Base-by-base conservation (phyloP, 1,140 invertebrate species). In the Luehdorfia chinensis region DNA sequence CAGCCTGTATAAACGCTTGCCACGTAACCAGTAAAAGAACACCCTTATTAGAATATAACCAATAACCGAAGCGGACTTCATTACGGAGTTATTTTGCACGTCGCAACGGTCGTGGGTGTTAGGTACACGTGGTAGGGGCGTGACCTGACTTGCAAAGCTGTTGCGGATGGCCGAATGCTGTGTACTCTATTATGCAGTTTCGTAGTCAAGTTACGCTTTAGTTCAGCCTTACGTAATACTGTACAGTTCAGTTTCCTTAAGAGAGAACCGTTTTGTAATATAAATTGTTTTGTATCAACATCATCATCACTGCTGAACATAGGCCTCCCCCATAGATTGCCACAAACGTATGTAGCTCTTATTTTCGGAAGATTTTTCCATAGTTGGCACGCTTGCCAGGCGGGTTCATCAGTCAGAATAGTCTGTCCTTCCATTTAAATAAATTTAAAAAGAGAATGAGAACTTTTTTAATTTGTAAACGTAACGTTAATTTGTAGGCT, bases 11-110 rank as follows among this genome's bases (percentile, higher is more conserved):
- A 34, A 34, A 34, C 32, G 15, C 32, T 8, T 18, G 16, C 16
- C 32, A 34, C 32, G 32, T 18, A 34, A 34, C 32, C 32, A 18
- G 14, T 34, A 34, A 34, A 34, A n/a, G 32, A 34, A 34, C 32
- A 16, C 16, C 32, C 32, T 18, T 34, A 34, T 34, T 16, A 14
- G 14, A 16, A 34, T 16, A 14, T 34, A 34, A 1, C 12, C 12
- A 8, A 33, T 15, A 33, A 16, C 14, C 32, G 15, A 32, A 12
- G 7, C 12, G 30, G 30, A 32, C 11, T 32, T 32, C 30, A 32
- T 34, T 34, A 16, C 32, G n/a, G 8, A 11, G n/a, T 34, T 34
- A 34, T 34, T 34, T 18, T 14, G 32, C 16, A 34, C 32, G 16
- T 11, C 28, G n/a, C 11, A 31, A 31, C 19, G 6, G 2, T 21